These are phyloP conservation scores for Jaculus jaculus DNA, from an alignment of 2,113 vertebrate species.

Conservation along the genomic window DNA sequence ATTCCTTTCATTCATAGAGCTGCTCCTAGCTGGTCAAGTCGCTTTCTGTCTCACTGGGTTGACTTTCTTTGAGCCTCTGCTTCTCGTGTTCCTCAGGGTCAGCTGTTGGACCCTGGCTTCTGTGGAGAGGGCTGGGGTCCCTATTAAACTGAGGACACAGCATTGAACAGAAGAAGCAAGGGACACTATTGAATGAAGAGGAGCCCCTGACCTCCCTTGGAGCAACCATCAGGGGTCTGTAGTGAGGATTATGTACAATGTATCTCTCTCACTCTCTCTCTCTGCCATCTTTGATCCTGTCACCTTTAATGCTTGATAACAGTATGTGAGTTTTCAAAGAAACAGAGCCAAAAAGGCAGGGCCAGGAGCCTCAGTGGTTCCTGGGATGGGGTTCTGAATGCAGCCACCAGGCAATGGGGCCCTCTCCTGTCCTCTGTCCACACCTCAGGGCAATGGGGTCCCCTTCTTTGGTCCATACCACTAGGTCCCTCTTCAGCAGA, in stretches of 20 bases:
- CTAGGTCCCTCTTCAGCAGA: rapidly evolving
- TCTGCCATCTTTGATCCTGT: constrained; percentile 40
- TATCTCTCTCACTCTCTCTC: neutral
- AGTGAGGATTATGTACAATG: neutral
- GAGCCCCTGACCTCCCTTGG: rapidly evolving
- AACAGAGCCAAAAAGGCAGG: neutral
- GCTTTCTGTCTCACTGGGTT: neutral
- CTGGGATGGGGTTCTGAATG: rapidly evolving
- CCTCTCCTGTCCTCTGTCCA: neutral
- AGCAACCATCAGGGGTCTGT: rapidly evolving
- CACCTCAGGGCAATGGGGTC: rapidly evolving
- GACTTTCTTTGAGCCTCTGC: neutral
- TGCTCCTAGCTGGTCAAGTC: neutral
- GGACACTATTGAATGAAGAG: rapidly evolving
- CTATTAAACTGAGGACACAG: neutral
- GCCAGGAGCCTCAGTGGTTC: rapidly evolving
- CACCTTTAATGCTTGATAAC: constrained; percentile 69
- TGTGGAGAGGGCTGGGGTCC: neutral
- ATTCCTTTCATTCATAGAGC: neutral
- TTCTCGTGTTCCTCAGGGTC: rapidly evolving
- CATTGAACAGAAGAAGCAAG: rapidly evolving
- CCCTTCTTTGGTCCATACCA: neutral
- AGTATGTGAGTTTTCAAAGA: constrained; percentile 68
- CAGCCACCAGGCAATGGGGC: neutral
- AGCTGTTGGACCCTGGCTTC: neutral